Percentiles rank a stretch among this genome's conserved stretches.
phyloP scores from a whole-genome alignment of 2,888 invertebrate species.

The Anodontia alba region DNA sequence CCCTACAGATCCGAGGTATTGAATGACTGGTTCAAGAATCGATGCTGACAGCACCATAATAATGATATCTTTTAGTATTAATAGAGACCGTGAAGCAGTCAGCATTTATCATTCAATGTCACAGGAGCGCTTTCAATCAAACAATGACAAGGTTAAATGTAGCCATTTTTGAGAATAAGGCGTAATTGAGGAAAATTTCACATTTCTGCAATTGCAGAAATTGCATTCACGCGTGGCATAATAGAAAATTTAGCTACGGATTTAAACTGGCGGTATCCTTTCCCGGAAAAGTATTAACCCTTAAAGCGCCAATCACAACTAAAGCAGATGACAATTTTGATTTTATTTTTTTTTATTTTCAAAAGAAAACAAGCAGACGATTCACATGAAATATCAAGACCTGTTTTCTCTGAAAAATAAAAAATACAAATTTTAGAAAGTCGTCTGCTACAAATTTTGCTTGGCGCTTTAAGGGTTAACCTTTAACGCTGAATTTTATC shows the following conservation, averaged over 20 bases:
- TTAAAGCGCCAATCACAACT: too few relatives aligned
- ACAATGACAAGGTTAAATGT: slow-evolving; percentile 16
- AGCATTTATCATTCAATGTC: slow-evolving; percentile 27
- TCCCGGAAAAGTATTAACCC: too few relatives aligned
- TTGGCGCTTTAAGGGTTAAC: too few relatives aligned
- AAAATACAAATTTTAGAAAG: too few relatives aligned
- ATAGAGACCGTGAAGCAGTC: background rate
- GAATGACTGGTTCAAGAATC: slow-evolving; percentile 25
- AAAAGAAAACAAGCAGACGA: too few relatives aligned
- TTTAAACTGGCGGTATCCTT: background rate
- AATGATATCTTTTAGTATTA: slow-evolving; percentile 23
- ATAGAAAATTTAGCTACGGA: background rate
- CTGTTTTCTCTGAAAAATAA: too few relatives aligned
- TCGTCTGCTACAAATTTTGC: too few relatives aligned
- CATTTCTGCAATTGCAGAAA: slow-evolving; percentile 13
- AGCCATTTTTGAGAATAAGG: slow-evolving; percentile 9
- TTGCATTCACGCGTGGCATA: background rate
- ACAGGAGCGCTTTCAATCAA: slow-evolving; percentile 19
- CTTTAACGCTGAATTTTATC: too few relatives aligned
- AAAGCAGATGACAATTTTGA: too few relatives aligned
- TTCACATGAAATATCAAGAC: too few relatives aligned
- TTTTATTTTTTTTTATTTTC: too few relatives aligned
- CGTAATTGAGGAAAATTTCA: slow-evolving; percentile 13
- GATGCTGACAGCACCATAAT: slow-evolving; percentile 29
- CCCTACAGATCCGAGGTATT: slow-evolving; percentile 19